These are phyloP conservation scores for Brachyopa scutellaris DNA, from an alignment of 2,888 invertebrate genomes.

Conservation along the genomic window DNA sequence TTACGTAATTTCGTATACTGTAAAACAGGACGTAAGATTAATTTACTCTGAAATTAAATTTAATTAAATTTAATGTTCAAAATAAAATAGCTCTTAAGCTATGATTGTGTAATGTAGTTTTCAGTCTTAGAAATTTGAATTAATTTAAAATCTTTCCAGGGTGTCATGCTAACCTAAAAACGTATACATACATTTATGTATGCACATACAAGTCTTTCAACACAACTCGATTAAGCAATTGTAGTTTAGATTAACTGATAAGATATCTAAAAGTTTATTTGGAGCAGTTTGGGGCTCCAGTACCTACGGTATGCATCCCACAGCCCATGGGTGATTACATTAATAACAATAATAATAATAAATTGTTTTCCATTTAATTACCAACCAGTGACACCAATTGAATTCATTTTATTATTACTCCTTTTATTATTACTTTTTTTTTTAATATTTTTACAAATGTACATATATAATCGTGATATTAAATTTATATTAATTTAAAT, in stretches of 20 bases:
- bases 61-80: too few relatives aligned
- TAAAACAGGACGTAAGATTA: background rate
- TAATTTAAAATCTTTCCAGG: background rate
- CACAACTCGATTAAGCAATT: background rate
- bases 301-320: too few relatives aligned
- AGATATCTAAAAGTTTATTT: background rate
- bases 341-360: constrained; percentile 20
- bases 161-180: too few relatives aligned
- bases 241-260: constrained; percentile 11
- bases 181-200: too few relatives aligned
- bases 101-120: too few relatives aligned
- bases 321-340: background rate
- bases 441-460: too few relatives aligned
- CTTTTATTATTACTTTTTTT: background rate
- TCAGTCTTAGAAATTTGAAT: constrained; percentile 3
- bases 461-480: constrained; percentile 18
- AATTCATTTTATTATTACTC: constrained; percentile 7
- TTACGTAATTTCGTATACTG: background rate
- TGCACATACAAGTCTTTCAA: too few relatives aligned
- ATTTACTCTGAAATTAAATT: too few relatives aligned
- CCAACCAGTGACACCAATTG: constrained; percentile 13
- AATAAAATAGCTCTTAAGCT: too few relatives aligned
- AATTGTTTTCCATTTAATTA: constrained; percentile 2
- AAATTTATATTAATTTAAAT: constrained; percentile 7
- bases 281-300: background rate